Base-by-base conservation (phyloP, 1,140 invertebrate species). In the Schlechtendalia chinensis region DNA sequence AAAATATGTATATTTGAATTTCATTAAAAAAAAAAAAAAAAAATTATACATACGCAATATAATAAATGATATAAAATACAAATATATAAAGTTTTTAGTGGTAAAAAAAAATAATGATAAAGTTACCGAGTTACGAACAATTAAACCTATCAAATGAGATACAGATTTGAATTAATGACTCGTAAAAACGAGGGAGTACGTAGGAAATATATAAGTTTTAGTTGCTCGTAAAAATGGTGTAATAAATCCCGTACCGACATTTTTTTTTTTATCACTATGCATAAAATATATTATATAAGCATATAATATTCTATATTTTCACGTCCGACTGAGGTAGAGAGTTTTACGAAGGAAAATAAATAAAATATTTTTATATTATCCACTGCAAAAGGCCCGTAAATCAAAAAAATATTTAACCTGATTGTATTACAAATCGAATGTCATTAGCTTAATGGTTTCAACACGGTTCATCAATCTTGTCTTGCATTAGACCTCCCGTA, bases 401-500 rank as follows among this genome's bases (percentile, higher is more conserved):
- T 54, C 10, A 11, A 72, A 72, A 6, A 29, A 53, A 72, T 54
- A 72, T 54, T 63, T 45, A 53, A 11, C 27, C 1, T 29, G 47
- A 29, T 53, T 32, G 47, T 53, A 63, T 54, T 53, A 24, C 10
- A 72, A 72, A 29, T 72, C 69, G 27, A 72, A 69, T 69, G 67
- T 69, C 45, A 69, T 69, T 69, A 27, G 24, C 45, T 50, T 50
- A 50, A 72, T 29, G 50, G 11, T 17, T 72, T 72, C 24, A 8
- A 17, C 45, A 27, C 22, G 3, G 22, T 69, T 50, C 45, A 69
- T 69, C 47, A 69, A 69, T 69, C 45, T 69, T 69, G 22, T 50
- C 45, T 50, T 6, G 19, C 0, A 50, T 47, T 39, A 24, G 22
- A 11, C 22, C 22, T 50, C 2, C 22, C 22, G 14, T 24, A 69